These are phyloP conservation scores for Glaucidium brasilianum DNA, from an alignment of 2,113 vertebrate species.

Conservation along the genomic window DNA sequence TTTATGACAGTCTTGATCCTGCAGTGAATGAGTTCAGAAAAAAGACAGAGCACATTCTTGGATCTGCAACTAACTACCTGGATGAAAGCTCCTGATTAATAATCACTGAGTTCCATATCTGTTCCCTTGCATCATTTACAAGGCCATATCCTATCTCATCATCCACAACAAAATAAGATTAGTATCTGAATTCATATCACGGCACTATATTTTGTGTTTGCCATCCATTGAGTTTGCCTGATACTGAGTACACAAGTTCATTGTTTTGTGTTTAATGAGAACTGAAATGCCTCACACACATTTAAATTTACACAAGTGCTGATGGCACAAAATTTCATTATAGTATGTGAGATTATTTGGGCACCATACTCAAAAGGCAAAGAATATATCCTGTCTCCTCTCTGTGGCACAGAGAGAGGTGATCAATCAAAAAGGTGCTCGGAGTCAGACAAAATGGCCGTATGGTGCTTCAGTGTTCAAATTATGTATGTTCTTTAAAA, in stretches of 20 bases:
- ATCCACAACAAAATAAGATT: not conserved
- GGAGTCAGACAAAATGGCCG: slow-evolving; percentile 46
- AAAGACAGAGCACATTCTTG: not conserved
- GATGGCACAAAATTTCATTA: not conserved
- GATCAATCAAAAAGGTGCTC: slow-evolving; percentile 44
- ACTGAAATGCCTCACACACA: not conserved
- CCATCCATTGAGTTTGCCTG: not conserved
- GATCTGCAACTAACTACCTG: not conserved
- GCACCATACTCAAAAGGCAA: not conserved
- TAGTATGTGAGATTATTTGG: not conserved
- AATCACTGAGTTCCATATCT: not conserved
- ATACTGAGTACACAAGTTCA: not conserved
- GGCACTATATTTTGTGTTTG: not conserved
- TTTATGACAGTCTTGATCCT: not conserved
- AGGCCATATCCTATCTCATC: not conserved
- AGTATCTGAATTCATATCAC: not conserved
- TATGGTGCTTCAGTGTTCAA: slow-evolving; percentile 44
- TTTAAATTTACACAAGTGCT: not conserved
- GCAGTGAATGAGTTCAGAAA: not conserved
- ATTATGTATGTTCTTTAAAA: slow-evolving; percentile 52
- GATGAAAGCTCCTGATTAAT: not conserved
- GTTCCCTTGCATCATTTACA: not conserved
- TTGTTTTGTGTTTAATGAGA: not conserved
- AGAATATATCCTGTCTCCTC: slow-evolving; percentile 2
- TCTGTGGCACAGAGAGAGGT: not conserved